Conservation (phyloP, 2,888 invertebrate species). For the Nomada ferruginata region DNA sequence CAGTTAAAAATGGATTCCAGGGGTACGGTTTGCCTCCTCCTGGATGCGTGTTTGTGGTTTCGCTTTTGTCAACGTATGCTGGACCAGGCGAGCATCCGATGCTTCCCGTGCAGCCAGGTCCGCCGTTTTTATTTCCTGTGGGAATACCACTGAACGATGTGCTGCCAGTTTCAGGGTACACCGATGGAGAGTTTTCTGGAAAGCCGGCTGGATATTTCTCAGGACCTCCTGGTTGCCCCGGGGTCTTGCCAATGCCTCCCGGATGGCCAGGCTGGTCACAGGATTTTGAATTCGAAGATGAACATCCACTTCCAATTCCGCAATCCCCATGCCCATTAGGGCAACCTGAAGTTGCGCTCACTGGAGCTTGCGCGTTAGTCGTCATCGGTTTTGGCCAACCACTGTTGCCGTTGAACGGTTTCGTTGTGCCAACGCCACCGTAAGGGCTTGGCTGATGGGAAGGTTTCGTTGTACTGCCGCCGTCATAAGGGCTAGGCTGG, state of each 20-base stretch:
- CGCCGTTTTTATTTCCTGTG: background rate
- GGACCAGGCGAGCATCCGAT: background rate
- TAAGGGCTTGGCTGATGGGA: background rate
- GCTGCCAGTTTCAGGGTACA: background rate
- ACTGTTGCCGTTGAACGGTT: background rate
- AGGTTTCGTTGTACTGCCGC: background rate
- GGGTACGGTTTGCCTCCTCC: background rate
- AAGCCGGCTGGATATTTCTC: background rate
- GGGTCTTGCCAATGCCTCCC: background rate
- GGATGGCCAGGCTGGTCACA: background rate
- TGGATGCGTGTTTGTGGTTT: background rate
- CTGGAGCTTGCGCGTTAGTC: background rate
- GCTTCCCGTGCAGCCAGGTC: background rate
- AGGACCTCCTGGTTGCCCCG: conserved; percentile 5
- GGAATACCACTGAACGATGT: background rate
- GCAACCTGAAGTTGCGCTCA: background rate
- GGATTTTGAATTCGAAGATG: conserved; percentile 5
- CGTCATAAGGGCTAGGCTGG: background rate
- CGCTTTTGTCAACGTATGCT: background rate
- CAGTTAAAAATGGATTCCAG: conserved; percentile 52
- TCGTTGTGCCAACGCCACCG: background rate
- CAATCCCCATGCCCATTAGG: conserved; percentile 4
- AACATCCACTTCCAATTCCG: conserved; percentile 3
- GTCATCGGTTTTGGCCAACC: no score
- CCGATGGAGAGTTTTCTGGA: conserved; percentile 9